These are phyloP conservation scores for Drosophila leonis DNA, from an alignment of 2,888 invertebrate species.

Conservation along the genomic window DNA sequence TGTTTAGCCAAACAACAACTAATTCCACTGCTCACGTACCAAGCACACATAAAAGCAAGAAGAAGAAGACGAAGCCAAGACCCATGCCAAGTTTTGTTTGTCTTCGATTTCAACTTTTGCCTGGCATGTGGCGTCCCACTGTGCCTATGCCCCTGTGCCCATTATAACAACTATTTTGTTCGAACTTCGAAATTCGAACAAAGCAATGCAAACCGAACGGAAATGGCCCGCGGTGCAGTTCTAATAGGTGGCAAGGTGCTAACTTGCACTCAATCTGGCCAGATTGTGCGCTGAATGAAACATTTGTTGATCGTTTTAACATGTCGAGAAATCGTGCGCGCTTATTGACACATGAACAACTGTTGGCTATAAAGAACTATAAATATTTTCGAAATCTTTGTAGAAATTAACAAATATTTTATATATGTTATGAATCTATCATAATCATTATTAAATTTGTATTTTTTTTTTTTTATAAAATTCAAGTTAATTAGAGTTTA, in stretches of 20 bases:
- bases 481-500: constrained; percentile 2
- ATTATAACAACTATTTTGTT: constrained; percentile 25
- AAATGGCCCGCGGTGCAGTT: constrained; percentile 55
- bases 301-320: constrained; percentile 62
- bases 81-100: constrained; percentile 66
- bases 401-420: neutral
- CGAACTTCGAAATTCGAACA: constrained; percentile 22
- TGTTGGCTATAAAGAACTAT: neutral
- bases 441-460: constrained; percentile 2
- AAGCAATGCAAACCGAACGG: constrained; percentile 44
- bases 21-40: constrained; percentile 69
- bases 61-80: constrained; percentile 13
- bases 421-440: constrained; percentile 3
- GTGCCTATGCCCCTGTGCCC: constrained; percentile 30
- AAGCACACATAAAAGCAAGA: constrained; percentile 22
- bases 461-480: neutral
- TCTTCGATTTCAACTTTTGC: constrained; percentile 33
- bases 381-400: neutral
- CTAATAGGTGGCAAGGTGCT: constrained; percentile 57
- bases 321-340: constrained; percentile 57
- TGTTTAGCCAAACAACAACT: constrained; percentile 55
- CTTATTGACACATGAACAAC: constrained; percentile 19
- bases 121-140: constrained; percentile 23
- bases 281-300: constrained; percentile 8
- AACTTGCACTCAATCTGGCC: constrained; percentile 39